Evolutionary conservation across 2,113 vertebrate genomes (phyloP).

Genomic region (Oryzias curvinotus): DNA sequence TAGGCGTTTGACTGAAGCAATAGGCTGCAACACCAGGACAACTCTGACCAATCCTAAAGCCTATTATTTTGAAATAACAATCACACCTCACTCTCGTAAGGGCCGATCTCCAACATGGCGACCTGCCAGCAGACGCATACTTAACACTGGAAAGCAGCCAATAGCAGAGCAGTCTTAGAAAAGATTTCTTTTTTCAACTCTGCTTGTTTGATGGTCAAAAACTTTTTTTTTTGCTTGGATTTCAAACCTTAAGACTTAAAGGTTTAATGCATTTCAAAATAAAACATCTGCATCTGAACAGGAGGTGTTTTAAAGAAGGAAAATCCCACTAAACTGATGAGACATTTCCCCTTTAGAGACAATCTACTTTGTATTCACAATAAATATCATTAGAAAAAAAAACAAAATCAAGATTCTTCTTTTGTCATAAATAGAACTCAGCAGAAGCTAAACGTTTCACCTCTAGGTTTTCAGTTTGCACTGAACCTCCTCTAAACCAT

Average conservation of each 20-base stretch:
- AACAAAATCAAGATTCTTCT: no score
- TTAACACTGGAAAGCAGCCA: not conserved
- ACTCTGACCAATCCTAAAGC: not conserved
- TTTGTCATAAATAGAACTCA: no score
- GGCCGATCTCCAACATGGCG: conserved; percentile 27
- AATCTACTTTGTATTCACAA: no score
- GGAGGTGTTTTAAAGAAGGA: no score
- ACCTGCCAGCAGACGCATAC: conserved; percentile 12
- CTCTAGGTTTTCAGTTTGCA: no score
- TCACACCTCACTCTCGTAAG: not conserved
- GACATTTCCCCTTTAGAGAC: no score
- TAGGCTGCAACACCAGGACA: conserved; percentile 23
- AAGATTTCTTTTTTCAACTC: not conserved
- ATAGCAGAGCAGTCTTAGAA: not conserved
- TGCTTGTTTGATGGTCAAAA: not conserved
- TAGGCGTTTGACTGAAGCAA: conserved; percentile 19
- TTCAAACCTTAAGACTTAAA: not conserved
- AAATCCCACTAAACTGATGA: no score
- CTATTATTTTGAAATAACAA: not conserved
- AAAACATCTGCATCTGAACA: not conserved
- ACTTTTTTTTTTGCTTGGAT: conserved; percentile 1
- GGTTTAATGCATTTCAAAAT: not conserved
- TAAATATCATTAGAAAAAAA: no score
- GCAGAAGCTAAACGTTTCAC: no score
- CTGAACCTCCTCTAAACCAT: no score